Base-by-base conservation (phyloP, 2,797 vertebrate species). In the Chromis chromis region DNA sequence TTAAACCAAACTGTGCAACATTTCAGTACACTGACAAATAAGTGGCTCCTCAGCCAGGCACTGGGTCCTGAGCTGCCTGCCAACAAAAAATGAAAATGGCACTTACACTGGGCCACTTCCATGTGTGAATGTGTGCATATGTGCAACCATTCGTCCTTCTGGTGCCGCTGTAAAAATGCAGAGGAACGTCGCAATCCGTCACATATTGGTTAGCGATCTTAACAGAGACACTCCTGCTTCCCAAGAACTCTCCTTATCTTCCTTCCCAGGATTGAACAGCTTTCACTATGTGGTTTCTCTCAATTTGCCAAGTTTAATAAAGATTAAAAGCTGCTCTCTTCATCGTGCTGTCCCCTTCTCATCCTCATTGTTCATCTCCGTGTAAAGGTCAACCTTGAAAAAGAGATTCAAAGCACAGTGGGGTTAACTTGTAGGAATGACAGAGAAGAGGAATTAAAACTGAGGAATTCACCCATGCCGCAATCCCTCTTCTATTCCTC, bases 121-220 rank as follows among this genome's bases (percentile, higher is more conserved):
- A 82, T 14, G 70, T 82, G 63, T 52, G 61, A 80, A 71, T 53
- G 46, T 62, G 50, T 67, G 53, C 76, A 83, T 85, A 83, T 82
- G 80, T 70, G 62, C 65, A 69, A 21, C 42, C 40, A 39, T 78
- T 65, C 40, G 5, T 81, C 64, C 68, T 64, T 70, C 73, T 81
- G 68, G 21, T 73, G 3, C 14, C 16, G 28, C 52, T 63, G 39
- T 9, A 50, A 48, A 24, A 61, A 17, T 21, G 6, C 21, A 64
- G 21, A 53, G 11, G 16, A 4, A 24, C 65, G 21, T 16, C 49
- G 16, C 21, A 31, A 4, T 60, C 57, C 9, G 42, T 59, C 12
- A 52, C 27, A 19, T 39, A 62, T 60, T 24, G 21, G 55, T 69
- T 61, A 19, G 16, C 39, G 22, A 55, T 65, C 48, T 50, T 49